Base-by-base conservation (phyloP, 1,140 invertebrate species). In the Anthonomus grandis region DNA sequence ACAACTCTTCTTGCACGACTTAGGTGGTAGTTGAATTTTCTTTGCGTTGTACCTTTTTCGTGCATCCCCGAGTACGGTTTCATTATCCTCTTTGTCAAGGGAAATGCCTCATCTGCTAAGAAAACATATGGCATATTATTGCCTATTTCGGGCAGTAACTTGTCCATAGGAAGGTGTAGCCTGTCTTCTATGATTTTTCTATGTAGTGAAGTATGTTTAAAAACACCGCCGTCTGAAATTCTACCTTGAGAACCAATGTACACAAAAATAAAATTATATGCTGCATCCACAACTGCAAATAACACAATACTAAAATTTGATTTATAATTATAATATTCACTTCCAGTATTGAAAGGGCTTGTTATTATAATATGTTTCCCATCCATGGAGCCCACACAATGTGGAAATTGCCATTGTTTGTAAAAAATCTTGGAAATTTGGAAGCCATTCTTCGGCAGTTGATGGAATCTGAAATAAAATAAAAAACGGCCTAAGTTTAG, bases 71-170 rank as follows among this genome's bases (percentile, higher is more conserved):
- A 57, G 67, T 67, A 79, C 38, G 77, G 78, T 64, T 75, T 75
- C 71, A 78, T 72, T 21, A 79, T 44, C 53, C 73, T 63, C 45
- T 62, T 37, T 38, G 56, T 58, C 36, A 79, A 42, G 45, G 75
- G 63, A 70, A 81, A 82, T 39, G 75, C 77, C 49, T 77, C 74
- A 66, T 81, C 78, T 8, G 68, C 78, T 22, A 80, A 59, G 64
- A 81, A 25, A 42, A 54, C 19, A 19, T 49, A 55, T 2, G 58
- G 51, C 6, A 60, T 24, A 3, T 23, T 25, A 42, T 42, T 22
- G 9, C 25, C 9, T 38, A 44, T 27, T 5, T 37, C 45, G 3
- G 19, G 19, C 18, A 50, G 23, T 8, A 19, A 12, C n/a, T 10
- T n/a, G 4, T 1, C 1, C n/a, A 6, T 3, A 0, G 31, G 58